Evolutionary conservation across 2,888 invertebrate genomes (phyloP), one percentile per base, ranked within the genome.

Genomic region (Perizoma flavofasciatum): DNA sequence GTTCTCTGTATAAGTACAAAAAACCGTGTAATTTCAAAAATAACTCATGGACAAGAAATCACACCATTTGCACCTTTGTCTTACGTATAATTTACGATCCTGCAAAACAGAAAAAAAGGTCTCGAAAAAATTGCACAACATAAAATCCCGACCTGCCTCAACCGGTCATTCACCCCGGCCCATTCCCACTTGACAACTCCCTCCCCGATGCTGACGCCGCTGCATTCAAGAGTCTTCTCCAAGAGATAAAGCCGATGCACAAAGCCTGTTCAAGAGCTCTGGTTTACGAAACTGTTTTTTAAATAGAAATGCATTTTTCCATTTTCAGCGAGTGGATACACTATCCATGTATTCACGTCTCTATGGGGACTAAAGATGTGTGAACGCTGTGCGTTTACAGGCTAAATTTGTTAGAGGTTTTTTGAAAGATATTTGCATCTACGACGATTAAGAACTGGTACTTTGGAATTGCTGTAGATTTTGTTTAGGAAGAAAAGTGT

Each of bases 231-330:
- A 74, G 77, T 66, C 68, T 69, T 67, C 69, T 48, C 67, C 55
- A 41, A 56, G 70, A 81, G 86, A 87, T 84, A 85, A 82, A 82
- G 75, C 71, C 78, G 73, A 65, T 63, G 75, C 79, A 83, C 85
- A 86, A 85, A 86, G 82, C 74, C 71, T 71, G 49, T 75, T 78
- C 77, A 71, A 89, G 86, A 73, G 77, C 80, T 61, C 80, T 82
- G 77, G 61, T 72, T 68, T 75, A 79, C 78, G 73, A 79, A 79
- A 85, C 82, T 81, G 81, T 84, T 87, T 85, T 82, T 83, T 78
- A 85, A 81, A 51, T 61, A 63, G 61, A 86, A 85, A 75, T 75
- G 74, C 51, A 72, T 72, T 72, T 22, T 22, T 79, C 75, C 72
- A 78, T 81, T 81, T 78, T 77, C 65, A 56, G 63, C 60, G 70